These are phyloP conservation scores for Parnassius apollo DNA, from an alignment of 2,888 invertebrate genomes.

Conservation along the genomic window DNA sequence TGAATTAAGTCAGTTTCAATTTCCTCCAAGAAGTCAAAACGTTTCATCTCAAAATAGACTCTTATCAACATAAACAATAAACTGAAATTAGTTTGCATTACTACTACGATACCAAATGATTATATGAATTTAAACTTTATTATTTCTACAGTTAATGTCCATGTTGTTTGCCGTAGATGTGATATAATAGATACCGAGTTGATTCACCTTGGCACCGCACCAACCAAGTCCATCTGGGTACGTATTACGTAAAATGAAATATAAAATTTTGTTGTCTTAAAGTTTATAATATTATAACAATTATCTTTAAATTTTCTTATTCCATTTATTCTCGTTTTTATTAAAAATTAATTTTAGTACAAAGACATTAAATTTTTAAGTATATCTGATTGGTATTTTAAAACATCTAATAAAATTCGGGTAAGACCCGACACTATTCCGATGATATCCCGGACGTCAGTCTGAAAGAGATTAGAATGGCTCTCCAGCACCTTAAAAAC, in stretches of 20 bases:
- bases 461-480: too few relatives aligned
- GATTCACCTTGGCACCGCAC: constrained; percentile 36
- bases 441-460: too few relatives aligned
- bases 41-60: constrained; percentile 7
- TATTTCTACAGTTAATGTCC: constrained; percentile 28
- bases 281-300: constrained; percentile 6
- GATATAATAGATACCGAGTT: constrained; percentile 29
- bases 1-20: constrained; percentile 24
- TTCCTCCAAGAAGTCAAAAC: constrained; percentile 26
- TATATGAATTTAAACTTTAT: constrained; percentile 14
- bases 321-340: neutral
- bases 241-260: constrained; percentile 13
- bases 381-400: too few relatives aligned
- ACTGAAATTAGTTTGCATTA: neutral
- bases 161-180: constrained; percentile 28
- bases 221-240: constrained; percentile 36
- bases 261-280: constrained; percentile 2
- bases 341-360: too few relatives aligned
- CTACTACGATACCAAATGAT: neutral
- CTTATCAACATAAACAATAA: constrained; percentile 6
- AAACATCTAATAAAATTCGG: too few relatives aligned
- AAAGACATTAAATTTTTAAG: too few relatives aligned
- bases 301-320: neutral
- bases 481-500: too few relatives aligned
- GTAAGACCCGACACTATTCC: too few relatives aligned